phyloP scores from a whole-genome alignment of 2,888 invertebrate genomes.

The Margaritifera margaritifera region DNA sequence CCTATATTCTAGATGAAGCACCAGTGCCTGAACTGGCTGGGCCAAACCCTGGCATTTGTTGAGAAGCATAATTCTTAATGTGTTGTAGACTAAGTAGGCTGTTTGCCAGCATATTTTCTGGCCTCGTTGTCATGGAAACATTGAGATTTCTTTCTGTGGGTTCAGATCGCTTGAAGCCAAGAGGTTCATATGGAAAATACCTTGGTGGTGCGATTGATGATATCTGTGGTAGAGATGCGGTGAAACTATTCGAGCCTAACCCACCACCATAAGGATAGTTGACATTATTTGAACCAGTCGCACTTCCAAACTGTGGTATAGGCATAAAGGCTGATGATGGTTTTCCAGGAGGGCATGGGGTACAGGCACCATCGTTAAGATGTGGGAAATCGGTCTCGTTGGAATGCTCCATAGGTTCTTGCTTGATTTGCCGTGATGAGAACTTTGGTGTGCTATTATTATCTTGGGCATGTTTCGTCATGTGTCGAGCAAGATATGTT shows the following conservation, averaged over 20 bases:
- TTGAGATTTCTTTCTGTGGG: constrained; percentile 58
- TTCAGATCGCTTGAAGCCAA: constrained; percentile 80
- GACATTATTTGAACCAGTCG: constrained; percentile 45
- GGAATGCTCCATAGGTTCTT: constrained; percentile 64
- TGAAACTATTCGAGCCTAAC: constrained; percentile 55
- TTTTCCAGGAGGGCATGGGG: constrained; percentile 47
- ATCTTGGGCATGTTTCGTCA: constrained; percentile 89
- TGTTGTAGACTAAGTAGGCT: constrained; percentile 84
- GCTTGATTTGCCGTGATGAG: constrained; percentile 57
- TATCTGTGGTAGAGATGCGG: constrained; percentile 68
- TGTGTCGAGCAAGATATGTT: constrained; percentile 98
- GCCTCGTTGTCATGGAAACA: constrained; percentile 50
- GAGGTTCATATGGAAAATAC: constrained; percentile 88
- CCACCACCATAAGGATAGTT: constrained; percentile 45
- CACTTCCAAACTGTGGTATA: constrained; percentile 77
- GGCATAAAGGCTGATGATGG: constrained; percentile 87
- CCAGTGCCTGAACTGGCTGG: no score
- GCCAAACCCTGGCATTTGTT: constrained; percentile 56
- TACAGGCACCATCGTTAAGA: constrained; percentile 33
- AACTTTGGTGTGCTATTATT: constrained; percentile 39
- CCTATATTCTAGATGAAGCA: no score
- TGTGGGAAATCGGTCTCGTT: constrained; percentile 24
- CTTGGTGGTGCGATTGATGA: constrained; percentile 70
- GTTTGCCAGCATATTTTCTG: constrained; percentile 62
- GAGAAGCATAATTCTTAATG: constrained; percentile 85